These are phyloP conservation scores for Synanthedon tipuliformis DNA, from an alignment of 2,888 invertebrate species.

Conservation along the genomic window DNA sequence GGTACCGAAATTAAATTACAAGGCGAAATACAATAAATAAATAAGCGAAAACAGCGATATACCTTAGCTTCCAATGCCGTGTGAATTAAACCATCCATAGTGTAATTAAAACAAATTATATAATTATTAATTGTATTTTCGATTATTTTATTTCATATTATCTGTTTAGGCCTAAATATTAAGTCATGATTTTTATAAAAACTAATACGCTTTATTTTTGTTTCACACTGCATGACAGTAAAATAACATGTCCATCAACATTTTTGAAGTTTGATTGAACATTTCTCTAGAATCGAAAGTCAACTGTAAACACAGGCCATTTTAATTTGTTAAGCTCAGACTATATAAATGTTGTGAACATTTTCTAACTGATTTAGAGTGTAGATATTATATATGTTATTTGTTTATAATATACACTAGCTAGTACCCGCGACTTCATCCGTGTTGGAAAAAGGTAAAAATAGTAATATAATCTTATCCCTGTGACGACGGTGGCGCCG, in stretches of 20 bases:
- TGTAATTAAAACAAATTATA: slow-evolving; percentile 62
- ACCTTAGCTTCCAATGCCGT: slow-evolving; percentile 71
- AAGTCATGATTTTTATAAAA: slow-evolving; percentile 67
- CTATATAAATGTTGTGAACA: too few relatives aligned
- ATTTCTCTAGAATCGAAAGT: slow-evolving; percentile 2
- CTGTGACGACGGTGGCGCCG: too few relatives aligned
- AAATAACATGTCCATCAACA: slow-evolving; percentile 68
- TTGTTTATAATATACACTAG: too few relatives aligned
- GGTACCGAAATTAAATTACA: slow-evolving; percentile 1
- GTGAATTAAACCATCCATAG: slow-evolving; percentile 71
- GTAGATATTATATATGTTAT: too few relatives aligned
- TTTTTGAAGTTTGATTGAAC: slow-evolving; percentile 43
- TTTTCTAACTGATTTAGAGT: too few relatives aligned
- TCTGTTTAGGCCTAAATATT: slow-evolving; percentile 55
- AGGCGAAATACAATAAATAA: slow-evolving; percentile 14
- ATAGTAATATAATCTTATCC: too few relatives aligned
- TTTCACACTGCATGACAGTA: slow-evolving; percentile 68
- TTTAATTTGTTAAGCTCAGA: too few relatives aligned
- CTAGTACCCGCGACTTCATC: too few relatives aligned
- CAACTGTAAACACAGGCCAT: too few relatives aligned
- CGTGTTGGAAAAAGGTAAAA: too few relatives aligned
- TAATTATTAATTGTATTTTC: slow-evolving; percentile 50
- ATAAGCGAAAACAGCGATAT: slow-evolving; percentile 39
- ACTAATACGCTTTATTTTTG: slow-evolving; percentile 68
- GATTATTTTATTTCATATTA: slow-evolving; percentile 58